phyloP scores from a whole-genome alignment of 2,797 vertebrate genomes.

The Helicolenus hilgendorfi region DNA sequence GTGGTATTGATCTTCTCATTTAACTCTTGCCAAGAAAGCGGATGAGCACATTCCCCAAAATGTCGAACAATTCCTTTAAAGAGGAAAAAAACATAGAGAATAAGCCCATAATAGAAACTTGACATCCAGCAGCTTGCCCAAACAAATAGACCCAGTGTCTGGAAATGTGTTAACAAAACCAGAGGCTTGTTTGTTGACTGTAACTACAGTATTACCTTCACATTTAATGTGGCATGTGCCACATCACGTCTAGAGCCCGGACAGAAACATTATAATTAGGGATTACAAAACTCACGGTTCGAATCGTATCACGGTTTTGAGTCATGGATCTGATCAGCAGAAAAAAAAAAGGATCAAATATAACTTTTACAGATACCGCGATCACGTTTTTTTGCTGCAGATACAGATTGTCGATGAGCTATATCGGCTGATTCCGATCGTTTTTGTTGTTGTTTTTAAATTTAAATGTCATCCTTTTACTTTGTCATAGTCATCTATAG shows the following conservation, averaged over 20 bases:
- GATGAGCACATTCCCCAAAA: neutral
- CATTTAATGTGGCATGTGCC: neutral
- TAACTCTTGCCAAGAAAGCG: neutral
- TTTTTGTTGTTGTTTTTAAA: too few species aligned
- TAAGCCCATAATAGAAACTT: neutral
- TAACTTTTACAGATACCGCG: too few species aligned
- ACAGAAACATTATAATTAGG: neutral
- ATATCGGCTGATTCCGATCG: accelerated
- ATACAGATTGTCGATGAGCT: too few species aligned
- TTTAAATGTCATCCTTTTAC: too few species aligned
- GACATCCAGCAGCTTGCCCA: neutral
- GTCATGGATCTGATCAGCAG: too few species aligned
- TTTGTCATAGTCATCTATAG: too few species aligned
- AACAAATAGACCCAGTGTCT: neutral
- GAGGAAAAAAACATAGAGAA: neutral
- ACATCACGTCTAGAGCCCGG: neutral
- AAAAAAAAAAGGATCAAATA: too few species aligned
- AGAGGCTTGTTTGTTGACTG: neutral
- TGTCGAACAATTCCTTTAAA: neutral
- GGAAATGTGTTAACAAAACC: neutral
- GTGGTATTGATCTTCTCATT: neutral
- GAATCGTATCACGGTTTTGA: too few species aligned
- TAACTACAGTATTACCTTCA: neutral
- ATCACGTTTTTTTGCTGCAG: too few species aligned
- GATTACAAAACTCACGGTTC: too few species aligned